These are phyloP conservation scores for Gymnorhina tibicen DNA, from an alignment of 2,113 vertebrate species.

Conservation along the genomic window DNA sequence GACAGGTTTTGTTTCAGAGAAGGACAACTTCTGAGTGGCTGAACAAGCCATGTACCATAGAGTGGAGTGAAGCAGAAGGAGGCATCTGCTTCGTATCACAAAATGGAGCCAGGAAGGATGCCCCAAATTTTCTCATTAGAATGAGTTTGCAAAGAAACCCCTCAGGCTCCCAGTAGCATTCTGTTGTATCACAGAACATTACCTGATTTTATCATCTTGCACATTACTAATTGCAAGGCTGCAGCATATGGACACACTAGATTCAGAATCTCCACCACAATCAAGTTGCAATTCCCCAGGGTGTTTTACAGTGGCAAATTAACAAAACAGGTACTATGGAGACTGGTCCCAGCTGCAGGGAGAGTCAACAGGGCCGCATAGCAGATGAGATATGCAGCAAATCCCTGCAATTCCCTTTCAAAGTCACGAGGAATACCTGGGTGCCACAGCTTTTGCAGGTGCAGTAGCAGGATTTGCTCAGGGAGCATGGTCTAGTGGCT, in stretches of 20 bases:
- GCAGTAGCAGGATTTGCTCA: not conserved
- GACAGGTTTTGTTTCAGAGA: not conserved
- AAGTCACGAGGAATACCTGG: not conserved
- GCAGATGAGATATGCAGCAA: not conserved
- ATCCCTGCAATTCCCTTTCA: not conserved
- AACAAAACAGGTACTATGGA: not conserved
- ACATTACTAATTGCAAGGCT: not conserved
- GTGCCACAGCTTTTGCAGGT: not conserved
- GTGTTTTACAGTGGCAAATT: not conserved
- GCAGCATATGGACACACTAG: not conserved
- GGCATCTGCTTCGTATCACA: not conserved
- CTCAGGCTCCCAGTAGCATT: not conserved
- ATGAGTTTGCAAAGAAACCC: not conserved
- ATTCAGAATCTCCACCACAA: not conserved
- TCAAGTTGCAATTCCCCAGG: not conserved
- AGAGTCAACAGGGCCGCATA: fast-evolving
- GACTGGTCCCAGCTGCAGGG: not conserved
- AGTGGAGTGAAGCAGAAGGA: not conserved
- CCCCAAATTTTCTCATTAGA: not conserved
- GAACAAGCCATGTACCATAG: not conserved
- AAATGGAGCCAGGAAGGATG: not conserved
- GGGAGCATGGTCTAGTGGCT: fast-evolving
- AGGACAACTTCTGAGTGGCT: not conserved
- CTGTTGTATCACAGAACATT: not conserved
- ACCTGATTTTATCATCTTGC: not conserved